Evolutionary conservation across 2,888 invertebrate species (phyloP).

Genomic region (Molanna angustata): DNA sequence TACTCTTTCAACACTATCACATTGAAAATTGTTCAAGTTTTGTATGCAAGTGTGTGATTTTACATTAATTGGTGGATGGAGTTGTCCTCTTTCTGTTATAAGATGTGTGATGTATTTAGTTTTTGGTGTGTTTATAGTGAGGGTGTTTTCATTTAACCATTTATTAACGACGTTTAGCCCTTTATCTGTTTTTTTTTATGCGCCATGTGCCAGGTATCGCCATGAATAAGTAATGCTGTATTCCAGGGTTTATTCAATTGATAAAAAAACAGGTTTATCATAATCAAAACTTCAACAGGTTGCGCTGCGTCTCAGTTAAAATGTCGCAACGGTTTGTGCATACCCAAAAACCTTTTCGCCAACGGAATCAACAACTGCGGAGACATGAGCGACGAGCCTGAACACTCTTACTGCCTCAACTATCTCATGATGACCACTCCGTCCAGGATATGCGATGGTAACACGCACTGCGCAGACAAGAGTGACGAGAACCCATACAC

Average conservation of each 20-base stretch:
- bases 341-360: conserved; percentile 67
- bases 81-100: too few relatives aligned
- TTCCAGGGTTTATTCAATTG: neutral
- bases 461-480: conserved; percentile 72
- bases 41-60: too few relatives aligned
- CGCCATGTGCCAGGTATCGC: neutral
- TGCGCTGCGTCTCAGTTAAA: conserved; percentile 63
- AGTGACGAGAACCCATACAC: conserved; percentile 68
- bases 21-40: too few relatives aligned
- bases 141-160: too few relatives aligned
- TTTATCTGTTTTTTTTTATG: neutral
- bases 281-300: conserved; percentile 43
- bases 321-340: conserved; percentile 65
- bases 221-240: neutral
- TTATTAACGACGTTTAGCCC: too few relatives aligned
- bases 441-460: conserved; percentile 71
- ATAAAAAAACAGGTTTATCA: neutral
- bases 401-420: conserved; percentile 60
- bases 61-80: too few relatives aligned
- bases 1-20: too few relatives aligned
- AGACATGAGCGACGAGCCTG: conserved; percentile 71
- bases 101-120: too few relatives aligned
- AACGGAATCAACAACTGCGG: conserved; percentile 66
- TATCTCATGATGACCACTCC: conserved; percentile 68
- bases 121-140: too few relatives aligned